A percentile compares a stretch with the other conserved stretches of the same genome.
Evolutionary conservation across 1,140 invertebrate genomes (phyloP).

Genomic region (Tetragonula clypearis): DNA sequence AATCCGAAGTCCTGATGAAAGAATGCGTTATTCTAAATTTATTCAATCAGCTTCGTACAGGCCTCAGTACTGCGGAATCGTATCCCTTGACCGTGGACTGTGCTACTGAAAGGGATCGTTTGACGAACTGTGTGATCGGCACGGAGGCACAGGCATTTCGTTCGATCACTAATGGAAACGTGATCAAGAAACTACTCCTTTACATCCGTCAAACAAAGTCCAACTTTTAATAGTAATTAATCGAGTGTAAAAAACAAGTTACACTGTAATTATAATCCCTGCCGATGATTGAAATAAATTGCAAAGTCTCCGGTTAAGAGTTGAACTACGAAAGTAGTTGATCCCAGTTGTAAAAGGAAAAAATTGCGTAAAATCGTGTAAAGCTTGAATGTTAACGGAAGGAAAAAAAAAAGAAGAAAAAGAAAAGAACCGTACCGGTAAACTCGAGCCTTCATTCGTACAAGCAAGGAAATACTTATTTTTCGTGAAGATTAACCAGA

Average conservation of each 20-base stretch:
- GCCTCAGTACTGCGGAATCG: slow-evolving; percentile 67
- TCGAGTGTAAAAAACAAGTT: background rate
- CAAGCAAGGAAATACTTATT: background rate
- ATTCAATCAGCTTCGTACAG: slow-evolving; percentile 74
- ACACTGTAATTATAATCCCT: too few relatives aligned
- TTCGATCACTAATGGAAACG: slow-evolving; percentile 65
- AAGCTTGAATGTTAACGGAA: background rate
- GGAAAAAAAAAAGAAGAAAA: background rate
- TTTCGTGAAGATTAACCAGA: background rate
- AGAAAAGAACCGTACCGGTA: background rate
- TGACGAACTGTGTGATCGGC: slow-evolving; percentile 65
- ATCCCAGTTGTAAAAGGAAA: background rate
- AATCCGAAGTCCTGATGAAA: slow-evolving; percentile 70
- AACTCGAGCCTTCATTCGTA: background rate
- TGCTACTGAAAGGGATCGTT: slow-evolving; percentile 47
- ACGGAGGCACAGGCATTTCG: slow-evolving; percentile 6
- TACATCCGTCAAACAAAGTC: slow-evolving; percentile 47
- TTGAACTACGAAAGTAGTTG: background rate
- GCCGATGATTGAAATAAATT: too few relatives aligned
- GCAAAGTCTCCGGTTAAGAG: background rate
- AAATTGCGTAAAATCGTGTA: background rate
- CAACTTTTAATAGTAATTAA: background rate
- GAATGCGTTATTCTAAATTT: slow-evolving; percentile 74
- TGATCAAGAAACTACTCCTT: slow-evolving; percentile 63
- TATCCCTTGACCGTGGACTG: slow-evolving; percentile 59